Conservation (phyloP, 2,113 vertebrate genomes). For the Neogobius melanostomus region DNA sequence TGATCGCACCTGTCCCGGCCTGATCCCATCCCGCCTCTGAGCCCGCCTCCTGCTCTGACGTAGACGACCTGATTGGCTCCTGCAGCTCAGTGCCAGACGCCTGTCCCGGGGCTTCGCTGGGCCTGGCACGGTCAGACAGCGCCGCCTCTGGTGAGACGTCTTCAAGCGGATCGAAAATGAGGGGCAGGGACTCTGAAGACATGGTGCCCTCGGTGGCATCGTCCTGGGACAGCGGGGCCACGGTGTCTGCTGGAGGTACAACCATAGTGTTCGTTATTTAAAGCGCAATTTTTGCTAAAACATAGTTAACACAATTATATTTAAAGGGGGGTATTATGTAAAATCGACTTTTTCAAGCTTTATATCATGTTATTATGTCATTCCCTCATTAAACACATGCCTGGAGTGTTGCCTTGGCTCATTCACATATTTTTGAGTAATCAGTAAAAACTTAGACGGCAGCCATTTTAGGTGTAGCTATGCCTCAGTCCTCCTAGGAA, state of each 20-base stretch:
- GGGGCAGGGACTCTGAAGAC: conserved; percentile 74
- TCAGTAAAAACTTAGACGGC: too few relatives aligned
- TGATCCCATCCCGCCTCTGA: conserved; percentile 25
- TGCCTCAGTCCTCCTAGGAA: too few relatives aligned
- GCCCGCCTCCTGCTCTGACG: conserved; percentile 28
- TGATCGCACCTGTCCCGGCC: conserved; percentile 30
- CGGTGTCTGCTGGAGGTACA: conserved; percentile 51
- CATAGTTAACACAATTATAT: too few relatives aligned
- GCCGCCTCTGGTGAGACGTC: conserved; percentile 55
- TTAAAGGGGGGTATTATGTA: too few relatives aligned
- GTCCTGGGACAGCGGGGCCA: conserved; percentile 60
- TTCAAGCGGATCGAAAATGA: conserved; percentile 77
- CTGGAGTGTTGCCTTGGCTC: too few relatives aligned
- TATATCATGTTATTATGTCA: too few relatives aligned
- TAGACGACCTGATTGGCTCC: conserved; percentile 52
- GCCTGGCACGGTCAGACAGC: conserved; percentile 33
- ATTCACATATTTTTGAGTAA: too few relatives aligned
- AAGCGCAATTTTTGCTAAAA: too few relatives aligned
- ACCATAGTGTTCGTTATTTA: background rate
- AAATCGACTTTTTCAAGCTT: too few relatives aligned
- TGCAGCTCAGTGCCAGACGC: conserved; percentile 66
- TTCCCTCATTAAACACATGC: too few relatives aligned
- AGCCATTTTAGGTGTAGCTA: too few relatives aligned
- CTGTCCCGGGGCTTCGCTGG: conserved; percentile 68
- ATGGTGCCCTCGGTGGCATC: conserved; percentile 71